A percentile compares a stretch with the other conserved stretches of the same genome.
Conservation (phyloP, 2,797 vertebrate genomes). For the Sylvia borin region DNA sequence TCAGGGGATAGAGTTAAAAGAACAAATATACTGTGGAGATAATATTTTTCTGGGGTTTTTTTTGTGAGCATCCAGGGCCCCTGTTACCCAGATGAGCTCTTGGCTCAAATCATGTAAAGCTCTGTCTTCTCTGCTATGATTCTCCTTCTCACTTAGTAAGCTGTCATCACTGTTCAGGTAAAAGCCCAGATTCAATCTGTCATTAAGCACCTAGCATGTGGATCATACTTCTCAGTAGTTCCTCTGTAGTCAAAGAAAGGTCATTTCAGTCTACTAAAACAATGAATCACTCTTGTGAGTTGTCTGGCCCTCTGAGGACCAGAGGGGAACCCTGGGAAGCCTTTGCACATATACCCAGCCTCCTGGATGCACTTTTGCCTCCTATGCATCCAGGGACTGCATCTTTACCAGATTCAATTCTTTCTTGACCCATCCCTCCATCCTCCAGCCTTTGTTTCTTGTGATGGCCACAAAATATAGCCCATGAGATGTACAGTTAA, state of each 20-base stretch:
- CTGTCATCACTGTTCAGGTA: not conserved
- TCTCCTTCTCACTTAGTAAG: not conserved
- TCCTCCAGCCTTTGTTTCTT: not conserved
- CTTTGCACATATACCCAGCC: not conserved
- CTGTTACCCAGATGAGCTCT: not conserved
- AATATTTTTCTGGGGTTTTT: not conserved
- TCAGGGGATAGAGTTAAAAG: not conserved
- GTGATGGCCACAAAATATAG: not conserved
- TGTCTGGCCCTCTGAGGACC: not conserved
- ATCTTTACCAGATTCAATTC: not conserved
- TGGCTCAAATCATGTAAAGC: not conserved
- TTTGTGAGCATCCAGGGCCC: not conserved
- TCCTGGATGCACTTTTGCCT: not conserved
- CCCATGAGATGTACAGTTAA: not conserved
- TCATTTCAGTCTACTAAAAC: not conserved
- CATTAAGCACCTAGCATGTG: not conserved
- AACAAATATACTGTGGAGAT: not conserved
- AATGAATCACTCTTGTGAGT: not conserved
- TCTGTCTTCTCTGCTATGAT: not conserved
- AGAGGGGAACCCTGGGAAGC: not conserved
- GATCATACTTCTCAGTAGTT: not conserved
- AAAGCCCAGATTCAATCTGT: not conserved
- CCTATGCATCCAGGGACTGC: accelerated
- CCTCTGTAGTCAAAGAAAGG: not conserved
- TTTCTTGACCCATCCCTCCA: not conserved